Evolutionary conservation across 1,140 invertebrate species (phyloP).

Genomic region (Drosophila watanabei): DNA sequence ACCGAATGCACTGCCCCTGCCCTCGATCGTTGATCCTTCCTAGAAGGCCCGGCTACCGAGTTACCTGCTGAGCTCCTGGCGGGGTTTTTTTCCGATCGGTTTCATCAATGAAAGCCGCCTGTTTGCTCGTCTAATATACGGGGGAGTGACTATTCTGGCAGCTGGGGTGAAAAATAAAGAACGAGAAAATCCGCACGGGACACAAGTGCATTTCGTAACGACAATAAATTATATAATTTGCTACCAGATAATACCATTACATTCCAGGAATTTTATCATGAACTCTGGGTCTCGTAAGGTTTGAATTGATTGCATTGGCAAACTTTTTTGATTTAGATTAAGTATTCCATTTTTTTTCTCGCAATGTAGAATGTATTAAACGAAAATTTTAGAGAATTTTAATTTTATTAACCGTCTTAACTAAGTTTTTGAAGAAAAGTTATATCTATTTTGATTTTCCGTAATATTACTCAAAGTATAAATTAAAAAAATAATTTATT

Average conservation of each 20-base stretch:
- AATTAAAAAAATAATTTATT: no score
- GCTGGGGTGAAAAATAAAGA: conserved; percentile 22
- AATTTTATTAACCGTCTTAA: no score
- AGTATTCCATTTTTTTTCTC: no score
- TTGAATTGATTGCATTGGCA: neutral
- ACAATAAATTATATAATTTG: neutral
- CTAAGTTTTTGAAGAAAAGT: no score
- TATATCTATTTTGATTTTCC: no score
- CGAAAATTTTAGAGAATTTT: no score
- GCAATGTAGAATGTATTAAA: no score
- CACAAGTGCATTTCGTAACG: neutral
- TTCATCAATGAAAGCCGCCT: conserved; percentile 50
- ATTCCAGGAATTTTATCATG: neutral
- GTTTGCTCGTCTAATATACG: conserved; percentile 42
- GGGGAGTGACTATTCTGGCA: conserved; percentile 26
- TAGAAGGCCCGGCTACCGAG: conserved; percentile 56
- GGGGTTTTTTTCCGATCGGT: neutral
- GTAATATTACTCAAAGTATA: no score
- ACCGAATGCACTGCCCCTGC: conserved; percentile 14
- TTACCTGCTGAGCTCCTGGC: conserved; percentile 46
- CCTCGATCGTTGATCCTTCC: conserved; percentile 41
- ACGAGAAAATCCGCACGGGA: conserved; percentile 11
- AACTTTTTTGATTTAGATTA: neutral
- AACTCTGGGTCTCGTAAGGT: rapidly evolving
- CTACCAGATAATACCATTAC: neutral